Evolutionary conservation across 2,797 vertebrate genomes (phyloP).

Genomic region (Ceryle rudis): DNA sequence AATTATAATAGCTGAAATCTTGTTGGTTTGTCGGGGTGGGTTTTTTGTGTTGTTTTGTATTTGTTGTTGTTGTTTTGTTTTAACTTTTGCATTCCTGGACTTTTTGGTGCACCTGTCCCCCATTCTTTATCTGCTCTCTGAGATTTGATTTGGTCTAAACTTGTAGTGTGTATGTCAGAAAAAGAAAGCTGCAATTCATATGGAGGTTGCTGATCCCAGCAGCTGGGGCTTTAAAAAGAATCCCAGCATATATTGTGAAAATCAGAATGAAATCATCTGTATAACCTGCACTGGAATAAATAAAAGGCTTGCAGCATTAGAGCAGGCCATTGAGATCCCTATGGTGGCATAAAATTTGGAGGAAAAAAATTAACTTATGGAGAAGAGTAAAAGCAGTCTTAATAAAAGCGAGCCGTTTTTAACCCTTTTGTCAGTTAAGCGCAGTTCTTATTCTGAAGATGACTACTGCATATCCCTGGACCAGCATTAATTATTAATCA

Average conservation of each 20-base stretch:
- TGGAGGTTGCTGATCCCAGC: neutral
- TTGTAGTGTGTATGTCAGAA: neutral
- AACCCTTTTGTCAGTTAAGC: neutral
- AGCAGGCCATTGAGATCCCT: neutral
- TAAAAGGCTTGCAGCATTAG: neutral
- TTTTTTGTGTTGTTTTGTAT: neutral
- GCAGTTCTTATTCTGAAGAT: neutral
- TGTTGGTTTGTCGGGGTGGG: neutral
- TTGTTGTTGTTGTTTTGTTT: neutral
- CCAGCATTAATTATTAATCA: slow-evolving; percentile 55
- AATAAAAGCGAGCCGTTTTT: neutral
- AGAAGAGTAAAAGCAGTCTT: neutral
- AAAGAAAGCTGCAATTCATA: neutral
- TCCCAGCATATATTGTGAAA: neutral
- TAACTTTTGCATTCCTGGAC: neutral
- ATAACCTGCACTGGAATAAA: neutral
- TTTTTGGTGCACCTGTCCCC: neutral
- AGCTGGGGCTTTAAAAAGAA: neutral
- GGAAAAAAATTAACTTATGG: neutral
- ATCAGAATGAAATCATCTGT: neutral
- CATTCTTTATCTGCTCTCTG: neutral
- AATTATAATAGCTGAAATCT: neutral
- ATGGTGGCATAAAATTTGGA: neutral
- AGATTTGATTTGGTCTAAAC: neutral
- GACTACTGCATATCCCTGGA: neutral